Evolutionary conservation across 1,140 invertebrate genomes (phyloP), one percentile per base, ranked within the genome.

Genomic region (Camponotus vicinus): DNA sequence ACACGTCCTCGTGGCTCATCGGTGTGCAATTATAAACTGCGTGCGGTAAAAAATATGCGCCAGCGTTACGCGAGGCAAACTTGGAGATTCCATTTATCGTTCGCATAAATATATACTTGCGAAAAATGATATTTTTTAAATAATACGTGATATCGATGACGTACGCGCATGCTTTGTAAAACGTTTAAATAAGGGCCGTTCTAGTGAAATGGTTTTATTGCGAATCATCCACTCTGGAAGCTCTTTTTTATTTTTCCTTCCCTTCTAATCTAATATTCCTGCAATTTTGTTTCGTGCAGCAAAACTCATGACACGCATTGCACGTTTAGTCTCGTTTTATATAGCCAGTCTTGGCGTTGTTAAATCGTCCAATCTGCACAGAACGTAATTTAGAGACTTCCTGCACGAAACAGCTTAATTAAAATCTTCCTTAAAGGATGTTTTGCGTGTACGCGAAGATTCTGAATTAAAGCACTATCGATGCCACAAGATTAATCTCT

Each of bases 341-440:
- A 66, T 71, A 45, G 45, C 15, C 49, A 67, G 64, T 15, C 55
- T 73, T 57, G 86, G 21, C 73, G 64, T 61, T 84, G 86, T 34
- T 78, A 73, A 71, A 79, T 78, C 42, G 75, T 69, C 59, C 80
- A 85, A 88, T 89, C 82, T 52, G 80, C 80, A 85, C 59, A 18
- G 49, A 67, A 89, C 57, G 86, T 89, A 88, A 85, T 88, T 85
- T 79, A 88, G 75, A 88, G 82, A 79, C 86, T 42, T 42, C 57
- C 77, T 21, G 87, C 79, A 85, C 80, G 86, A 57, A 73, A 85
- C 80, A 42, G 9, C 34, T 76, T 69, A 88, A 89, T 88, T 89
- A 88, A 85, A 88, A 42, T 83, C 45, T 59, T 86, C 55, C 32
- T 87, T 57, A 63, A 45, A 77, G 61, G 34, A 42, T 75, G 66